Base-by-base conservation (phyloP, 2,113 vertebrate genomes). In the Megaleporinus macrocephalus region DNA sequence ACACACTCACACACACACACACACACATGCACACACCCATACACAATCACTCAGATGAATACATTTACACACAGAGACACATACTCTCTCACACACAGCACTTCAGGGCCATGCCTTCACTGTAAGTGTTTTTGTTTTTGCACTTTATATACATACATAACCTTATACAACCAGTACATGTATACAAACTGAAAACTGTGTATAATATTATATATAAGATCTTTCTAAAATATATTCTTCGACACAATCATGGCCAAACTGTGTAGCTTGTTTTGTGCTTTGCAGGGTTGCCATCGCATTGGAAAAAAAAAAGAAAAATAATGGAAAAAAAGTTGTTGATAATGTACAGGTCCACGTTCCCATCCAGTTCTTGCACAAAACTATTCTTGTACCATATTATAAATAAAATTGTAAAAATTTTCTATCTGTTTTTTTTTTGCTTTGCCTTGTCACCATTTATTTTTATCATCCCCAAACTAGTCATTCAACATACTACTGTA, bases 341-440 rank as follows among this genome's bases (percentile, higher is more conserved):
- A 93, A 95, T 98, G 96, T 94, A 94, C 93, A 94, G 93, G 89
- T 91, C 91, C 89, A 91, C 84, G 89, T 86, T 88, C 74, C 95
- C 94, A 95, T 94, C 93, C 93, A 95, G 92, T 94, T 95, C 96
- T 96, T 99, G 97, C 97, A 99, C 97, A 99, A 87, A 61, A 97
- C 94, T 97, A 96, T 96, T 95, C 94, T 96, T 98, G 96, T 99
- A 98, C 97, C 95, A 96, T 97, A 97, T 96, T 98, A 97, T 96
- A 98, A 98, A 98, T 98, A 98, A 94, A 98, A 94, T 86, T 93
- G 3, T 90, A 92, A 93, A 95, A 95, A 87, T 90, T 88, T 44
- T 84, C 73, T 86, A 68, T 76, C 53, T 18, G 57, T 76, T 53
- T 87, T 44, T 87, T 44, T 44, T 44, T 44, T 44, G 65, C 81